A percentile compares a stretch with the other conserved stretches of the same genome.
phyloP scores from a whole-genome alignment of 2,797 vertebrate genomes.

The Cryptoblepharus egeriae region DNA sequence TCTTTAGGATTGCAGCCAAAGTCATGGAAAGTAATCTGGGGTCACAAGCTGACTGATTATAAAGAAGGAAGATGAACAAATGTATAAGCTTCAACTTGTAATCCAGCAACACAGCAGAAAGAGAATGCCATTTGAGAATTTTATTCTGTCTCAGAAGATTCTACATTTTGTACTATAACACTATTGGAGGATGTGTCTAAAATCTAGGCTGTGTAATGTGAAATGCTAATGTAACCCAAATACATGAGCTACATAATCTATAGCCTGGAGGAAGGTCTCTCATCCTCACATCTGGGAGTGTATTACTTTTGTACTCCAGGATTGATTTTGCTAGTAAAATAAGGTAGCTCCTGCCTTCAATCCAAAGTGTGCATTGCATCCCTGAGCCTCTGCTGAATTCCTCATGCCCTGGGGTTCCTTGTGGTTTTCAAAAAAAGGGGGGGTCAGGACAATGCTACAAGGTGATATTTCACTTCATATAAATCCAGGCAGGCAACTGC shows the following conservation, averaged over 20 bases:
- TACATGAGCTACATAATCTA: slow-evolving; percentile 72
- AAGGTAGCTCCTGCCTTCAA: slow-evolving; percentile 55
- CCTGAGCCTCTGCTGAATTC: slow-evolving; percentile 44
- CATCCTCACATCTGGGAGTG: slow-evolving; percentile 55
- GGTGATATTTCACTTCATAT: slow-evolving; percentile 38
- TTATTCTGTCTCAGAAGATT: slow-evolving; percentile 45
- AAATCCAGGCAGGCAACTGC: slow-evolving; percentile 13
- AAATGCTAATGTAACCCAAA: slow-evolving; percentile 77
- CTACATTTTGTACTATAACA: slow-evolving; percentile 43
- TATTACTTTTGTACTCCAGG: slow-evolving; percentile 60
- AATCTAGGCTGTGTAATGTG: slow-evolving; percentile 52
- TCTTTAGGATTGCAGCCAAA: too few species aligned
- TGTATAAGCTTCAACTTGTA: not conserved
- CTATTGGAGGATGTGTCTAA: slow-evolving; percentile 55
- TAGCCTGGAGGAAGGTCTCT: slow-evolving; percentile 73
- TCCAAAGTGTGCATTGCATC: slow-evolving; percentile 39
- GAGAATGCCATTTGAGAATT: not conserved
- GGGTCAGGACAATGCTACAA: slow-evolving; percentile 54
- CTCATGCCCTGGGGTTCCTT: slow-evolving; percentile 38
- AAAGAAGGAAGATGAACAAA: not conserved
- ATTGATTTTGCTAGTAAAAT: slow-evolving; percentile 67
- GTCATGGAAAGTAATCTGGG: not conserved
- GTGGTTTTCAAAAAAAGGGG: not conserved
- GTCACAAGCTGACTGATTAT: not conserved
- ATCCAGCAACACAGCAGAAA: not conserved